Evolutionary conservation across 2,888 invertebrate genomes (phyloP), one percentile per base, ranked within the genome.

Genomic region (Congeria kusceri): DNA sequence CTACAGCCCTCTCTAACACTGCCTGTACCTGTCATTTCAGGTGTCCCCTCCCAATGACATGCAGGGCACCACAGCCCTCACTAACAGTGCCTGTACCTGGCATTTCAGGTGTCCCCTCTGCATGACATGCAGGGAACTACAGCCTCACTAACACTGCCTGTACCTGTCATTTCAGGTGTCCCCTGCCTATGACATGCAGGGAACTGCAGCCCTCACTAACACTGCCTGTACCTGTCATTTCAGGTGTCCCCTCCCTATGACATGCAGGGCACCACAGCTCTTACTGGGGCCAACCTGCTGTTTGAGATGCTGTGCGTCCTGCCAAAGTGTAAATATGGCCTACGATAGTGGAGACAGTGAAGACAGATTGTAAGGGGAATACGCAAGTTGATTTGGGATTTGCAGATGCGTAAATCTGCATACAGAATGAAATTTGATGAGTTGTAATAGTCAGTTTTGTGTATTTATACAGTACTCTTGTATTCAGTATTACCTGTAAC

Each of bases 221-320:
- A n/a, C n/a, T n/a, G n/a, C n/a, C n/a, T n/a, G n/a, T 32, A 32
- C 5, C 32, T 32, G 32, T 32, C 5, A 53, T 71, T 74, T 2
- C 80, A 93, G 93, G 93, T 93, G 29, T 92, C 93, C 1, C 93
- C 93, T 44, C 91, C 92, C 2, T 93, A 93, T 77, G 93, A 93
- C 79, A 81, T 87, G n/a, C 87, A 85, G 39, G 93, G 93, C 0
- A 92, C 87, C 13, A 93, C 93, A 25, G 91, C 93, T 1, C 75
- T 93, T 39, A 90, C 91, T 0, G 93, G 90, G 1, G 93, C 93
- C 4, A 93, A 93, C 80, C 82, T 93, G 13, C 84, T 93, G 53
- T 93, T 91, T 88, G 93, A 93, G 82, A 91, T 93, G 91, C 78
- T 93, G 23, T 93, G 93, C 86, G 88, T 92, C 28, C 73, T 93